Evolutionary conservation across 1,140 invertebrate species (phyloP).

Genomic region (Artemia franciscana): DNA sequence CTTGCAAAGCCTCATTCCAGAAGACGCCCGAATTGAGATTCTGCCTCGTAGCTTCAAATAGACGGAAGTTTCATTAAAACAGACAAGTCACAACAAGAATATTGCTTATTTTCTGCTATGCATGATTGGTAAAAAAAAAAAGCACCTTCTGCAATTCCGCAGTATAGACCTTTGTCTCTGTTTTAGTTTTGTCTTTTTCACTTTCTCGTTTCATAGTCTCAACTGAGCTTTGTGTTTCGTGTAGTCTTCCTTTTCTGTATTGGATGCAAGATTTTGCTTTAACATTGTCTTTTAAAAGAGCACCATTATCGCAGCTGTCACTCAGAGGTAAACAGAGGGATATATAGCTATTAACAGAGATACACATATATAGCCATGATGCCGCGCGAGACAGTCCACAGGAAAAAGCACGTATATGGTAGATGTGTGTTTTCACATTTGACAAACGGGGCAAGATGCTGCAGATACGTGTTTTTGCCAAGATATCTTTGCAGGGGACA

Average conservation of each 20-base stretch:
- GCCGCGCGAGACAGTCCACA: too few species aligned
- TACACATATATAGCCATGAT: too few species aligned
- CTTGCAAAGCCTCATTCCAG: not conserved
- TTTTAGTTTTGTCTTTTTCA: not conserved
- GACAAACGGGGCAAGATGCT: too few species aligned
- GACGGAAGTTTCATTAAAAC: not conserved
- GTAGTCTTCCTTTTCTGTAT: not conserved
- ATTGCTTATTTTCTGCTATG: not conserved
- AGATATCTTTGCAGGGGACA: too few species aligned
- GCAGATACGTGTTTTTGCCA: too few species aligned
- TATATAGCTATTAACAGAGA: too few species aligned
- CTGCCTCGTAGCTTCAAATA: not conserved
- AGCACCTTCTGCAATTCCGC: not conserved
- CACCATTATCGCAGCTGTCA: not conserved
- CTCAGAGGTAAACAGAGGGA: not conserved
- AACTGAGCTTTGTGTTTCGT: not conserved
- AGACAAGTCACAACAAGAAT: not conserved
- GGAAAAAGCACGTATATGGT: too few species aligned
- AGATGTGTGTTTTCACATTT: too few species aligned
- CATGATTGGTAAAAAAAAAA: not conserved
- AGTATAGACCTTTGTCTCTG: not conserved
- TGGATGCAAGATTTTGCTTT: not conserved
- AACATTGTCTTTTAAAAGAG: not conserved
- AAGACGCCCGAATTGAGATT: not conserved
- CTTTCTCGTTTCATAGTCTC: not conserved